Evolutionary conservation across 2,888 invertebrate genomes (phyloP).

Genomic region (Cylindroiulus punctatus): DNA sequence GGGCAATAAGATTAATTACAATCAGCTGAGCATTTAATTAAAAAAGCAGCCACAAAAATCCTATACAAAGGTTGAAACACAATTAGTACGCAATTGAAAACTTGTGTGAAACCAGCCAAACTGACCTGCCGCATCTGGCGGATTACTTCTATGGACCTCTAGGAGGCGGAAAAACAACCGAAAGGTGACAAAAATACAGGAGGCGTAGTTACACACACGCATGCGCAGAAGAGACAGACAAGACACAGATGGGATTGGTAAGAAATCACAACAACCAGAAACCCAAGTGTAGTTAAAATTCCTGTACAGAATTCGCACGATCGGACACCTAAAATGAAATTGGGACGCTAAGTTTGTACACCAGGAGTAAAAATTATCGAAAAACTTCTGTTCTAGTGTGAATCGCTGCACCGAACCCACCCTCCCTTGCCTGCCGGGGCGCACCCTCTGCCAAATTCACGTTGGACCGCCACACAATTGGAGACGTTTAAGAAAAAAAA

Average conservation of each 20-base stretch:
- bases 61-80: conserved; percentile 37
- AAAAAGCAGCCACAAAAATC: conserved; percentile 41
- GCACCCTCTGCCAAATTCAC: background rate
- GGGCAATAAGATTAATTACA: conserved; percentile 34
- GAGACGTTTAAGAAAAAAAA: conserved; percentile 49
- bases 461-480: conserved; percentile 4
- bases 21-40: conserved; percentile 42
- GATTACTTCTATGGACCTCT: background rate
- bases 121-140: background rate
- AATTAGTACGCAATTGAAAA: conserved; percentile 38
- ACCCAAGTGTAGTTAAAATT: conserved; percentile 42
- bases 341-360: conserved; percentile 46
- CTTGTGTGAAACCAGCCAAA: conserved; percentile 19
- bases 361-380: conserved; percentile 48
- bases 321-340: conserved; percentile 28
- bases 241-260: conserved; percentile 34
- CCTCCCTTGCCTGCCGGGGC: background rate
- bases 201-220: conserved; percentile 38
- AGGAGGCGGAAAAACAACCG: conserved; percentile 9
- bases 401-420: conserved; percentile 10
- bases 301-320: conserved; percentile 29
- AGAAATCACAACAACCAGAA: conserved; percentile 42
- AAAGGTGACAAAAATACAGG: conserved; percentile 21
- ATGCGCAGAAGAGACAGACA: conserved; percentile 25
- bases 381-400: background rate